These are phyloP conservation scores for Platysternon megacephalum DNA, from an alignment of 2,113 vertebrate species.

Conservation along the genomic window DNA sequence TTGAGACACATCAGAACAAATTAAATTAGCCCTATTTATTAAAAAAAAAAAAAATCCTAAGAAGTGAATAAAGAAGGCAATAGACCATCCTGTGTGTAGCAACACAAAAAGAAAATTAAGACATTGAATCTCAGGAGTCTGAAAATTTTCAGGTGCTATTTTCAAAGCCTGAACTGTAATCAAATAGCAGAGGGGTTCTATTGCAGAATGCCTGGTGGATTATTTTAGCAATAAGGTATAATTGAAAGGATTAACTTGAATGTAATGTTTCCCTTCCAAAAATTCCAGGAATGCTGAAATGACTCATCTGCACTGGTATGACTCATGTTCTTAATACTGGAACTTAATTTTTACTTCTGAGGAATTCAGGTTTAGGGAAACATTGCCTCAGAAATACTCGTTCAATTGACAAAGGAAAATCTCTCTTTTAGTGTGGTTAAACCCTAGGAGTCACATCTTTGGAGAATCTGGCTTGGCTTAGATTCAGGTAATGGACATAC, in stretches of 20 bases:
- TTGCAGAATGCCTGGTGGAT: constrained; percentile 43
- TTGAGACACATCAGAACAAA: constrained; percentile 58
- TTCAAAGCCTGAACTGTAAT: constrained; percentile 39
- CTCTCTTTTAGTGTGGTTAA: constrained; percentile 26
- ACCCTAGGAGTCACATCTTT: constrained; percentile 11
- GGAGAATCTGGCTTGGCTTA: not conserved
- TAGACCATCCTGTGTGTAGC: not conserved
- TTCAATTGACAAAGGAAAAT: constrained; percentile 30
- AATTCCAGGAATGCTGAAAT: constrained; percentile 77
- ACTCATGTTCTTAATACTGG: constrained; percentile 78
- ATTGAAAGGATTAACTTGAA: constrained; percentile 77
- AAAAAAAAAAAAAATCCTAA: not conserved
- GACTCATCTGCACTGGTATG: constrained; percentile 69
- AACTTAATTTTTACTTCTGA: constrained; percentile 78
- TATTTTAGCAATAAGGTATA: constrained; percentile 74
- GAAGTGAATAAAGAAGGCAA: constrained; percentile 5
- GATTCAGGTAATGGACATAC: constrained; percentile 21
- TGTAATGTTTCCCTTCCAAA: constrained; percentile 77
- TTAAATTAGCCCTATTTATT: constrained; percentile 65
- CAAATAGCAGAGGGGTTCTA: constrained; percentile 37
- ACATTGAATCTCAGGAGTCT: constrained; percentile 1
- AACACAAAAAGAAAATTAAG: constrained; percentile 22
- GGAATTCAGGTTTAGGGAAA: constrained; percentile 71
- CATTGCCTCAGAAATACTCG: constrained; percentile 69
- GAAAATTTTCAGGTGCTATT: constrained; percentile 42